A percentile compares a stretch with the other conserved stretches of the same genome.
These are phyloP conservation scores for Crotalus tigris DNA, from an alignment of 2,113 vertebrate species.

Conservation along the genomic window DNA sequence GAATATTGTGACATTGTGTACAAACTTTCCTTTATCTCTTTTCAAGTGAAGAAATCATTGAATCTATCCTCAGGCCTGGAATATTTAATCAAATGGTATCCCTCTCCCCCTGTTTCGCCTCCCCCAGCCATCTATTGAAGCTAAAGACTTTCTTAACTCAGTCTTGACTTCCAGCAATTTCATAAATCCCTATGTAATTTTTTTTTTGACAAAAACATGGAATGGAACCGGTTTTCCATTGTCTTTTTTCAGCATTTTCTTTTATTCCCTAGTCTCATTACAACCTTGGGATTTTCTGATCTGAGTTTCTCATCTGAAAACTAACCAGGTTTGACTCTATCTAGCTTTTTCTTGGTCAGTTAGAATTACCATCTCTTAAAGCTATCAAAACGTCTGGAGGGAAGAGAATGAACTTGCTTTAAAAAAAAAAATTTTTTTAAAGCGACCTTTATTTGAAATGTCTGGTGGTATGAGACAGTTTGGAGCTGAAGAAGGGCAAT, in stretches of 20 bases:
- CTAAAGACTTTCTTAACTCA: background rate
- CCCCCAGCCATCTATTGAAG: background rate
- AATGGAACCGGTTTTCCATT: background rate
- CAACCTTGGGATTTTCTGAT: background rate
- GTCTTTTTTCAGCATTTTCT: background rate
- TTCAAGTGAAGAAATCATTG: background rate
- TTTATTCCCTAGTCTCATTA: background rate
- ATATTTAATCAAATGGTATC: background rate
- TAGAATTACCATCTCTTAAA: background rate
- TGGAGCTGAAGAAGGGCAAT: constrained; percentile 37
- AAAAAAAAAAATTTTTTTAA: background rate
- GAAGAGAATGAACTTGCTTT: background rate
- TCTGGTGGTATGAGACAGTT: constrained; percentile 38
- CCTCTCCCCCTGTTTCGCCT: rapidly evolving
- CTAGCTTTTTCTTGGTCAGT: background rate
- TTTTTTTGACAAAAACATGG: background rate
- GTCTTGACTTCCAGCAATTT: background rate
- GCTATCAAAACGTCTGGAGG: background rate
- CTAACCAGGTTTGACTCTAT: background rate
- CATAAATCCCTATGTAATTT: background rate
- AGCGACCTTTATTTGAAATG: constrained; percentile 9
- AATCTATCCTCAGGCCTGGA: background rate
- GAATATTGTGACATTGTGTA: background rate
- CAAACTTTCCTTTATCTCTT: background rate
- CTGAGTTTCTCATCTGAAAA: background rate